These are phyloP conservation scores for Pseudanteris insignis DNA, from an alignment of 2,888 invertebrate genomes.

Conservation along the genomic window DNA sequence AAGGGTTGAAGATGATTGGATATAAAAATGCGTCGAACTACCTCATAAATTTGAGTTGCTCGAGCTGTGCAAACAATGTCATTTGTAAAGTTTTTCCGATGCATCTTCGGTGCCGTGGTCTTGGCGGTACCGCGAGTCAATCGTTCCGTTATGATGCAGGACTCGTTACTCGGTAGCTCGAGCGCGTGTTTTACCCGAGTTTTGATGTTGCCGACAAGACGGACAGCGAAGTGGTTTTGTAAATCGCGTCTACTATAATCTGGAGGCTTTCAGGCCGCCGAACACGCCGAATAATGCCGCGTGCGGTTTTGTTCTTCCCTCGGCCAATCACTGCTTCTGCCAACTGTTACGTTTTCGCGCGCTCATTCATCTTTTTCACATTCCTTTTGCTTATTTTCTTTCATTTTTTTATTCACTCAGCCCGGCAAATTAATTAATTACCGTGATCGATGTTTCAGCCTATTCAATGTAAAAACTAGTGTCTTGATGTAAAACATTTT, in stretches of 20 bases:
- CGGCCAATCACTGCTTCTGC: no score
- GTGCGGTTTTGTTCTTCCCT: no score
- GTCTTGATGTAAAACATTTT: no score
- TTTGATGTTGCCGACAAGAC: constrained; percentile 45
- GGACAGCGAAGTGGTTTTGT: constrained; percentile 37
- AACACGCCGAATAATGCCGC: constrained; percentile 22
- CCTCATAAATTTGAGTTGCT: constrained; percentile 39
- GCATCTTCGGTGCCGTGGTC: constrained; percentile 12
- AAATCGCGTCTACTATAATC: constrained; percentile 43
- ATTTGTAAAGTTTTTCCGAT: constrained; percentile 41
- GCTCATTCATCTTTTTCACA: no score
- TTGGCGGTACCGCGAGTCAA: constrained; percentile 24
- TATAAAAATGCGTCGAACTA: constrained; percentile 33
- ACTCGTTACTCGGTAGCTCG: constrained; percentile 34
- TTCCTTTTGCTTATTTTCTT: no score
- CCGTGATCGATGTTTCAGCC: no score
- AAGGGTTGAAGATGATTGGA: constrained; percentile 22
- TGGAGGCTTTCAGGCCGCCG: constrained; percentile 23
- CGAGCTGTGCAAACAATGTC: constrained; percentile 36
- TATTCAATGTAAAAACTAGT: no score
- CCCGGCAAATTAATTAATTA: no score
- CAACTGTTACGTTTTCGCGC: no score
- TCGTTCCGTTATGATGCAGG: constrained; percentile 46
- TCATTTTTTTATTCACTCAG: no score
- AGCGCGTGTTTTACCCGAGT: constrained; percentile 38